These are phyloP conservation scores for Magallana nippona DNA, from an alignment of 2,888 invertebrate species.

Conservation along the genomic window DNA sequence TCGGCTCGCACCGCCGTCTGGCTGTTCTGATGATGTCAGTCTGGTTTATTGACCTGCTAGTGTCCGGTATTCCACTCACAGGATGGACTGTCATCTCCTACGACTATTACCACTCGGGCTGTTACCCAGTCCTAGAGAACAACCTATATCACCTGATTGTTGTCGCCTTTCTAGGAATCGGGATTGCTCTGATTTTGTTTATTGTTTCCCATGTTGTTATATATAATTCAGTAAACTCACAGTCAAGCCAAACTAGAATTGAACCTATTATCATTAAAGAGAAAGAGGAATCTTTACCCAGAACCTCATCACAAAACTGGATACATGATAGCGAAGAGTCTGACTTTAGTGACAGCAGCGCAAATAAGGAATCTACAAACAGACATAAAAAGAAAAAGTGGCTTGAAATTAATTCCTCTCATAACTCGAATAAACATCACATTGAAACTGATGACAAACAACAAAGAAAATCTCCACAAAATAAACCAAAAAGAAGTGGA, in stretches of 20 bases:
- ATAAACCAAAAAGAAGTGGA: background rate
- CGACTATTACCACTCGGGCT: conserved; percentile 31
- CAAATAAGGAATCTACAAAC: background rate
- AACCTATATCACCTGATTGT: conserved; percentile 30
- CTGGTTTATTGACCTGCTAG: conserved; percentile 31
- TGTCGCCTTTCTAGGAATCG: conserved; percentile 11
- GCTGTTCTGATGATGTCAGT: background rate
- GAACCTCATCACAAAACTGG: conserved; percentile 17
- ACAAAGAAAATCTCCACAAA: background rate
- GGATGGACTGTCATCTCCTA: conserved; percentile 28
- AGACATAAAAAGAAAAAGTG: background rate
- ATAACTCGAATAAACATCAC: background rate
- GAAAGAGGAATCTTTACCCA: background rate
- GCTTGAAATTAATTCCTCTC: background rate
- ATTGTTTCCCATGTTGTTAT: conserved; percentile 16
- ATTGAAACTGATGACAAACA: background rate
- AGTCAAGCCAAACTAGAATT: background rate
- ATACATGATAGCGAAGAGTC: background rate
- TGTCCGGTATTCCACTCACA: conserved; percentile 32
- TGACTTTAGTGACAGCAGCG: background rate
- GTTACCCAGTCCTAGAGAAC: conserved; percentile 18
- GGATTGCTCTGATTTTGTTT: conserved; percentile 29
- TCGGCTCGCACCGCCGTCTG: conserved; percentile 6
- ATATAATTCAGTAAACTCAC: conserved; percentile 4
- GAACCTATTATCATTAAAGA: background rate